Percentiles rank a stretch among this genome's conserved stretches.
phyloP scores from a whole-genome alignment of 2,888 invertebrate species.

The Nudaria mundana region DNA sequence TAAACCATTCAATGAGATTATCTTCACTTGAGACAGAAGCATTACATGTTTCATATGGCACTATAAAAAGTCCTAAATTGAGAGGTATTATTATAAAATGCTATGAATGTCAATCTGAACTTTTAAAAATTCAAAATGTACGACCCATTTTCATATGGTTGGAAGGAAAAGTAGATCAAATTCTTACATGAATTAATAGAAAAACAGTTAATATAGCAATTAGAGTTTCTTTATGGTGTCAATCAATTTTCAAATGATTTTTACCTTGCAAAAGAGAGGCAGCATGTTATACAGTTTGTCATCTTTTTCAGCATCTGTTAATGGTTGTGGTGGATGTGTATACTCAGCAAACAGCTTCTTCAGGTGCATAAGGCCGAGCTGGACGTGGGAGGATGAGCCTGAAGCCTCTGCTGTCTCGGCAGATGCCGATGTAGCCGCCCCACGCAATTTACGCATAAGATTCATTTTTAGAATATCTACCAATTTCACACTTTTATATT shows the following conservation, averaged over 20 bases:
- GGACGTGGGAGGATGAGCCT: constrained; percentile 88
- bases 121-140: too few relatives aligned
- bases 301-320: constrained; percentile 91
- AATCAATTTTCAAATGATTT: not conserved
- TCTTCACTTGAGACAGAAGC: too few relatives aligned
- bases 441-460: constrained; percentile 94
- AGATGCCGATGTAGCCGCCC: constrained; percentile 69
- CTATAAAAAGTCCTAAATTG: too few relatives aligned
- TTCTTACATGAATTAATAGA: too few relatives aligned
- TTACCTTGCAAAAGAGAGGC: constrained; percentile 98
- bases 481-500: constrained; percentile 12
- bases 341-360: constrained; percentile 98
- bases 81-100: too few relatives aligned
- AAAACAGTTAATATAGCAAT: too few relatives aligned
- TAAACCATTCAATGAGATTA: too few relatives aligned
- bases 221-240: too few relatives aligned
- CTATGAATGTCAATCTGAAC: too few relatives aligned
- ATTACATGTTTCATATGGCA: too few relatives aligned
- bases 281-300: constrained; percentile 98
- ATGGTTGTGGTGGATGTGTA: constrained; percentile 91
- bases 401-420: constrained; percentile 81
- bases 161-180: too few relatives aligned
- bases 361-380: constrained; percentile 96
- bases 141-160: too few relatives aligned
- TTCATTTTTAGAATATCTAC: constrained; percentile 83